Evolutionary conservation across 1,140 invertebrate genomes (phyloP).

Genomic region (Odontomachus brunneus): DNA sequence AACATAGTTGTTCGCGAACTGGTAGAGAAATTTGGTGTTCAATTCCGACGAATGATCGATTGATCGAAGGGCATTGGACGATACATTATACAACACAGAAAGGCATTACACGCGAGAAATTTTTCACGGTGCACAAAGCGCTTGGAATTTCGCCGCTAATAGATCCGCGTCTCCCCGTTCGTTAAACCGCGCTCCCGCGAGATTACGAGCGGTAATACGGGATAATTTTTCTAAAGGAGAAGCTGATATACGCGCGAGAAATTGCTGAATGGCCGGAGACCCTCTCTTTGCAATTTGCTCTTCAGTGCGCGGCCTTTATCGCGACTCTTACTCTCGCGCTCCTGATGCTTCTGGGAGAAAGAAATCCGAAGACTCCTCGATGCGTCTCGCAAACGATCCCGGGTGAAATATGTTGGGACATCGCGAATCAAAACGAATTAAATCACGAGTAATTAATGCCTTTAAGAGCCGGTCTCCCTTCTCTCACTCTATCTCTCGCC

Average conservation of each 20-base stretch:
- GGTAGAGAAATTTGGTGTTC: too few relatives aligned
- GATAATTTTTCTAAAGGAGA: slow-evolving; percentile 2
- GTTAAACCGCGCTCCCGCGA: not conserved
- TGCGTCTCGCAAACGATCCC: not conserved
- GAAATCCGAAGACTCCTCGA: not conserved
- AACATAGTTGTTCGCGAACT: too few relatives aligned
- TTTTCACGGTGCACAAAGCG: not conserved
- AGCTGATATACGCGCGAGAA: not conserved
- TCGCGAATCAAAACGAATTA: not conserved
- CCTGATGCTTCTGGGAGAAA: not conserved
- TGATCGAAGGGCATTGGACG: too few relatives aligned
- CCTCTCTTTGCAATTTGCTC: slow-evolving; percentile 1
- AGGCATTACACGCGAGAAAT: not conserved
- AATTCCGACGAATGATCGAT: too few relatives aligned
- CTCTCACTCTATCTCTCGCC: too few relatives aligned
- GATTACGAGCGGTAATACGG: not conserved
- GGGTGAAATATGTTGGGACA: not conserved
- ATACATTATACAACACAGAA: too few relatives aligned
- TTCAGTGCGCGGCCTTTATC: not conserved
- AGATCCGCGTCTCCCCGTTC: not conserved
- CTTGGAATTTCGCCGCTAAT: not conserved
- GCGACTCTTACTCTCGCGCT: not conserved
- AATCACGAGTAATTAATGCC: slow-evolving; percentile 40
- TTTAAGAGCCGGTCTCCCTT: not conserved
- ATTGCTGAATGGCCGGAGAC: not conserved